Conservation (phyloP, 2,888 invertebrate species). For the Drosophila vallismaia region DNA sequence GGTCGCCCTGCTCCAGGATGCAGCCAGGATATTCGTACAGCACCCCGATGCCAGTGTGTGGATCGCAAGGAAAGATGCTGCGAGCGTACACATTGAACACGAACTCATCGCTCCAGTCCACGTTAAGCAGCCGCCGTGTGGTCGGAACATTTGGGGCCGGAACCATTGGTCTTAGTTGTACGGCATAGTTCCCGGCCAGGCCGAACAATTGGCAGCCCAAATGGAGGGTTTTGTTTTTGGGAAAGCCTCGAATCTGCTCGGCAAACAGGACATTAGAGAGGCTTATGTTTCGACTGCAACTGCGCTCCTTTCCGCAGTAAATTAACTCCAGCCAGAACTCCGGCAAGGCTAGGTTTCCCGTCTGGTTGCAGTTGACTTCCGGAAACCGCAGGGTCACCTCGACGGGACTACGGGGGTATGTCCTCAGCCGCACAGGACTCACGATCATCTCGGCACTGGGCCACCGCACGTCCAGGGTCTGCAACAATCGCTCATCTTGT, state of each 20-base stretch:
- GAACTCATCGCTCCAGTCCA: slow-evolving; percentile 93
- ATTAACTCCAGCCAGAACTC: slow-evolving; percentile 92
- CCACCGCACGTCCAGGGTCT: slow-evolving; percentile 91
- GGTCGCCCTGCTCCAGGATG: slow-evolving; percentile 90
- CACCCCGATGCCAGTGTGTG: slow-evolving; percentile 89
- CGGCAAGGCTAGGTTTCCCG: slow-evolving; percentile 84
- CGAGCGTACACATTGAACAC: slow-evolving; percentile 93
- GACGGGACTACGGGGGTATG: slow-evolving; percentile 91
- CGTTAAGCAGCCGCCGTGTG: slow-evolving; percentile 82
- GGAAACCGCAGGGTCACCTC: slow-evolving; percentile 90
- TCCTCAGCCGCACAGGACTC: slow-evolving; percentile 90
- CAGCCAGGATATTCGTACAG: slow-evolving; percentile 94
- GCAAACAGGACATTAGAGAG: slow-evolving; percentile 89
- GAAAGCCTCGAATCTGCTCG: slow-evolving; percentile 90
- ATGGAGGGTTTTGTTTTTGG: slow-evolving; percentile 88
- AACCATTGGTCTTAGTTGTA: slow-evolving; percentile 88
- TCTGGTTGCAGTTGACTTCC: slow-evolving; percentile 87
- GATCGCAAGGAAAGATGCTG: slow-evolving; percentile 93
- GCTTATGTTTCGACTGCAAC: slow-evolving; percentile 86
- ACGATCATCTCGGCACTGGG: slow-evolving; percentile 89
- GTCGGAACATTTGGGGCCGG: slow-evolving; percentile 85
- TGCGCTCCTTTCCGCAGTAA: slow-evolving; percentile 91
- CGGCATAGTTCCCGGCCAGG: slow-evolving; percentile 91
- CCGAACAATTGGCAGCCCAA: slow-evolving; percentile 92
- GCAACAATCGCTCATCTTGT: slow-evolving; percentile 81